These are phyloP conservation scores for Mesoclemmys tuberculata DNA, from an alignment of 2,113 vertebrate genomes.

Conservation along the genomic window DNA sequence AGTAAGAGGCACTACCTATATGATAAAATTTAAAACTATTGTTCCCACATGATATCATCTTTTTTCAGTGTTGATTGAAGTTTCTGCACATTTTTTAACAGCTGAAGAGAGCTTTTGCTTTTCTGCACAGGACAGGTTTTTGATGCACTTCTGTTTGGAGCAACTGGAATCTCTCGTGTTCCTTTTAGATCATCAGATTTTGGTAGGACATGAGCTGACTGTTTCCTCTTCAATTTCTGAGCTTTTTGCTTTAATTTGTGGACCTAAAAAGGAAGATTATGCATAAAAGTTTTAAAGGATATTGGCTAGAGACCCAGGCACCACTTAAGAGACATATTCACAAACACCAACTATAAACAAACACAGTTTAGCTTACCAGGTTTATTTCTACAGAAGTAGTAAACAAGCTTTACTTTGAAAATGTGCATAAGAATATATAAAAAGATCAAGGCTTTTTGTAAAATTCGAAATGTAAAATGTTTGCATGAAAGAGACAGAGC, in stretches of 20 bases:
- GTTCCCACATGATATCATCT: conserved; percentile 85
- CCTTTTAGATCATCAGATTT: conserved; percentile 47
- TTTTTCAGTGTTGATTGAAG: conserved; percentile 84
- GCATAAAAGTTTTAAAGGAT: neutral
- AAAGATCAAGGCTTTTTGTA: neutral
- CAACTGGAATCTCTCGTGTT: conserved; percentile 60
- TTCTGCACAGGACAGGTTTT: conserved; percentile 66
- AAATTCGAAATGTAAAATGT: neutral
- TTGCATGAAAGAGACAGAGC: neutral
- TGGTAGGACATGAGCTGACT: conserved; percentile 13
- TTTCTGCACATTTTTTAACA: conserved; percentile 83
- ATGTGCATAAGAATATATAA: neutral
- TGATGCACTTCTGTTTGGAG: conserved; percentile 53
- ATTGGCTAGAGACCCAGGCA: neutral
- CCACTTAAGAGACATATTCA: neutral
- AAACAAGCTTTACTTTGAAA: conserved; percentile 2
- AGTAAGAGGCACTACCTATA: neutral
- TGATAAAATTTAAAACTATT: conserved; percentile 57
- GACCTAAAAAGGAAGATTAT: conserved; percentile 76
- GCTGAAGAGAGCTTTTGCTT: conserved; percentile 74
- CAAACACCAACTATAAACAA: neutral
- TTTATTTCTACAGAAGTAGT: neutral
- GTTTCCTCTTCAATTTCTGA: conserved; percentile 68
- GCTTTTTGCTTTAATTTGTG: conserved; percentile 79
- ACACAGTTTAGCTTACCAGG: neutral